Percentiles rank a stretch among this genome's conserved stretches.
Conservation (phyloP, 2,888 invertebrate species). For the Drosophila vallismaia region DNA sequence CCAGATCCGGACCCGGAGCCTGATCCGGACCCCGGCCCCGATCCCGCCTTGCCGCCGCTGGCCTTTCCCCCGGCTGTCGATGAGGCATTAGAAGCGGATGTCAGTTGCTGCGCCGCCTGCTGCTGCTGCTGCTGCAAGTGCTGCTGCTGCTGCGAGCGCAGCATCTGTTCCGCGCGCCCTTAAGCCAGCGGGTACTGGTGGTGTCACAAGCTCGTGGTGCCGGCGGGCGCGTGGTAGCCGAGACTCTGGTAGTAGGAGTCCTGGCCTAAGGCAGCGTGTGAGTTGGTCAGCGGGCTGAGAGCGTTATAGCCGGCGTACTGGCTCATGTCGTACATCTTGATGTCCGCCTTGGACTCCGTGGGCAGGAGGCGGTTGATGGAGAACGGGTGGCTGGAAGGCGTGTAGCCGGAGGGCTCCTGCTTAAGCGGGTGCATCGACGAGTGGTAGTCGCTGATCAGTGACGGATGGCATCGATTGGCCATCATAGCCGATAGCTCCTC, state of each 20-base stretch:
- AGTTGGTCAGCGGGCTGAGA: slow-evolving; percentile 86
- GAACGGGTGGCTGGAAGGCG: slow-evolving; percentile 95
- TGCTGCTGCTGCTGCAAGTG: slow-evolving; percentile 65
- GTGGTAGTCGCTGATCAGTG: slow-evolving; percentile 87
- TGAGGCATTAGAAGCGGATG: slow-evolving; percentile 71
- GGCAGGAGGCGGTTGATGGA: slow-evolving; percentile 97
- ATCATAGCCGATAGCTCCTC: slow-evolving; percentile 88
- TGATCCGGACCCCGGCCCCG: slow-evolving; percentile 57
- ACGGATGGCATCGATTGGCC: slow-evolving; percentile 87
- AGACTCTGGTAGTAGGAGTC: slow-evolving; percentile 94
- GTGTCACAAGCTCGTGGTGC: slow-evolving; percentile 95
- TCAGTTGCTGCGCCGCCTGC: slow-evolving; percentile 74
- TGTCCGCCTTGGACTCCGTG: slow-evolving; percentile 93
- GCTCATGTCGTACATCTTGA: slow-evolving; percentile 95
- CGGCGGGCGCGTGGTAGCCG: slow-evolving; percentile 89
- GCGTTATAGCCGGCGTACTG: slow-evolving; percentile 87
- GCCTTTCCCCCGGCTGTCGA: slow-evolving; percentile 50
- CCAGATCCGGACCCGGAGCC: slow-evolving; percentile 52
- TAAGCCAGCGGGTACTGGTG: slow-evolving; percentile 93
- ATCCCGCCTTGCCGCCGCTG: slow-evolving; percentile 68
- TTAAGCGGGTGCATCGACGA: slow-evolving; percentile 88
- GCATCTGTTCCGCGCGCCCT: slow-evolving; percentile 85
- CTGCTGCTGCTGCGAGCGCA: slow-evolving; percentile 72
- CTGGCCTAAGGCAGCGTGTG: slow-evolving; percentile 87
- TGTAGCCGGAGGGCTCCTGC: slow-evolving; percentile 91